phyloP scores from a whole-genome alignment of 2,113 vertebrate genomes.

The Microcebus lehilahytsara region DNA sequence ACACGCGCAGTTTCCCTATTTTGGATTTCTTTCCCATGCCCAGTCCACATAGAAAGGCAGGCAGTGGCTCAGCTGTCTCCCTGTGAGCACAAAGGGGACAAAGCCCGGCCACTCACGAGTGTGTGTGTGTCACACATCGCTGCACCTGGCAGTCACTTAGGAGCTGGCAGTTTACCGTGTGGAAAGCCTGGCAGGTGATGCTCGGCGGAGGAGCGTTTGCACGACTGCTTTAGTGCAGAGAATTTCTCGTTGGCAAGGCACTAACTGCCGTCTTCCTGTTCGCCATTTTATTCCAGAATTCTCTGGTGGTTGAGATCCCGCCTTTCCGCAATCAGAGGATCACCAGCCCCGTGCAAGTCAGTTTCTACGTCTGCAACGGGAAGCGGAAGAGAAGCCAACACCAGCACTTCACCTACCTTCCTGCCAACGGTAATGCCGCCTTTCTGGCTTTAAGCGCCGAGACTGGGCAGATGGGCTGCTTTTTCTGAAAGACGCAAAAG shows the following conservation, averaged over 20 bases:
- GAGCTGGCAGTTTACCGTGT: background rate
- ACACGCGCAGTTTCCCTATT: too few species aligned
- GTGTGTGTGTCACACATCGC: too few species aligned
- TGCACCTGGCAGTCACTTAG: too few species aligned
- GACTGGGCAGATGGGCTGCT: conserved; percentile 43
- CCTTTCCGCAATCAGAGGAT: conserved; percentile 97
- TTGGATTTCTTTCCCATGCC: too few species aligned
- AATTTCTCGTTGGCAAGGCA: fast-evolving
- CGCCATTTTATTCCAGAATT: conserved; percentile 82
- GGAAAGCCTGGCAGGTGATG: too few species aligned
- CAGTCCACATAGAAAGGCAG: too few species aligned
- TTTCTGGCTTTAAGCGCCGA: conserved; percentile 62
- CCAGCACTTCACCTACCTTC: conserved; percentile 97
- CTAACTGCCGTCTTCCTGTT: background rate
- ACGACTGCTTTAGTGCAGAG: background rate
- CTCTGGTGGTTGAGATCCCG: conserved; percentile 94
- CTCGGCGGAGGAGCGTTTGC: too few species aligned
- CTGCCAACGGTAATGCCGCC: conserved; percentile 91
- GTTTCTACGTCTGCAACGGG: conserved; percentile 98
- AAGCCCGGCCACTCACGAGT: background rate
- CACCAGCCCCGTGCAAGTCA: conserved; percentile 93
- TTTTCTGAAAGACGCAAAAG: background rate
- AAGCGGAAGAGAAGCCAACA: conserved; percentile 98
- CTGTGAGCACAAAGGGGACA: too few species aligned
- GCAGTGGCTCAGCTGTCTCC: background rate